Conservation (phyloP, 2,797 vertebrate species). For the Serranus cabrilla region DNA sequence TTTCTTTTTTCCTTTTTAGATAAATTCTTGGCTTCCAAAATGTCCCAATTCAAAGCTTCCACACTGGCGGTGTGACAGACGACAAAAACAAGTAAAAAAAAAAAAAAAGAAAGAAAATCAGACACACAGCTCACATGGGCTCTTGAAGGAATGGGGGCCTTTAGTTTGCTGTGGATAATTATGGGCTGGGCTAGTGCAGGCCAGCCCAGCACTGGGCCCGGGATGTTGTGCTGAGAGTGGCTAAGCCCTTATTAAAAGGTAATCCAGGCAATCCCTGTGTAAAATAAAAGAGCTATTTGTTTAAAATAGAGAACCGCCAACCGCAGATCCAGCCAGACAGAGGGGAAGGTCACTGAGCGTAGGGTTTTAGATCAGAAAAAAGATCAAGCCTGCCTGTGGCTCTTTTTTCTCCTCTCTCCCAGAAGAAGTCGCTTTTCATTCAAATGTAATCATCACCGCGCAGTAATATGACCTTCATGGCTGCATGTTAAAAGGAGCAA, state of each 20-base stretch:
- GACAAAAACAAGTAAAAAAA: conserved; percentile 58
- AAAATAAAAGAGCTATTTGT: conserved; percentile 84
- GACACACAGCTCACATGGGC: conserved; percentile 70
- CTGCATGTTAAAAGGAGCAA: conserved; percentile 81
- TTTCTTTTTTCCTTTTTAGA: conserved; percentile 72
- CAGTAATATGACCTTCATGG: conserved; percentile 86
- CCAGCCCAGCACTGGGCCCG: conserved; percentile 43
- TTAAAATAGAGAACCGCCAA: conserved; percentile 75
- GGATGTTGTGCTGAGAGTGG: conserved; percentile 74
- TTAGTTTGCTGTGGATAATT: conserved; percentile 78
- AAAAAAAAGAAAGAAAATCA: conserved; percentile 58
- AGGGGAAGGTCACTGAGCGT: conserved; percentile 80
- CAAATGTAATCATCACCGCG: conserved; percentile 84
- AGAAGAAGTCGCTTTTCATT: conserved; percentile 84
- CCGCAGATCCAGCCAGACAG: conserved; percentile 67
- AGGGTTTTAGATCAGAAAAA: conserved; percentile 80
- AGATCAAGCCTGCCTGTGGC: conserved; percentile 81
- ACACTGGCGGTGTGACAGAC: conserved; percentile 84
- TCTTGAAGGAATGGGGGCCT: conserved; percentile 70
- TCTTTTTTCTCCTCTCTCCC: conserved; percentile 73
- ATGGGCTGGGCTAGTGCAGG: conserved; percentile 64
- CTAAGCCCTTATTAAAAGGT: conserved; percentile 86
- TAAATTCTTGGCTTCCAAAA: conserved; percentile 88
- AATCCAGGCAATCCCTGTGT: conserved; percentile 82
- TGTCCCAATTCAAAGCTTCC: conserved; percentile 81